Conservation (phyloP, 2,888 invertebrate genomes). For the Dichetophora obliterata region DNA sequence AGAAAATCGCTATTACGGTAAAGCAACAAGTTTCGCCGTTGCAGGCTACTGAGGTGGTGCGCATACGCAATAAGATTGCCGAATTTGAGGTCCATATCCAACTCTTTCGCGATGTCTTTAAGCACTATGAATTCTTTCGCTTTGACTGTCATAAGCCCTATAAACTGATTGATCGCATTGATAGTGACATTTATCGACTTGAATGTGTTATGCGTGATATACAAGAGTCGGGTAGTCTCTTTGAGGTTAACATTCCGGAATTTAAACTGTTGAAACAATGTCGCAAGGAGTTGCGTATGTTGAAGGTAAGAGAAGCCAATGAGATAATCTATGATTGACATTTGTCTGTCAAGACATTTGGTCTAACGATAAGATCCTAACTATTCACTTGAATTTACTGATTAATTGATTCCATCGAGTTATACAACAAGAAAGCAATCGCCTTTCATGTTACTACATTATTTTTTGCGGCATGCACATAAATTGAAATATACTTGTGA, state of each 20-base stretch:
- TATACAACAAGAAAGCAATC: too few species aligned
- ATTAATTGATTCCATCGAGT: too few species aligned
- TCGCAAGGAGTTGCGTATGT: conserved; percentile 87
- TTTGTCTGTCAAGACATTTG: too few species aligned
- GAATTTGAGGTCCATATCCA: conserved; percentile 87
- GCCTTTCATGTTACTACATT: too few species aligned
- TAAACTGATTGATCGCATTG: conserved; percentile 80
- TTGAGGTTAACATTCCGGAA: conserved; percentile 95
- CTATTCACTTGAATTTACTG: too few species aligned
- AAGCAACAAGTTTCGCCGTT: conserved; percentile 96
- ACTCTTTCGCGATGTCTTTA: conserved; percentile 90
- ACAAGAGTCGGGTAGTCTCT: conserved; percentile 90
- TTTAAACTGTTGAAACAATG: conserved; percentile 94
- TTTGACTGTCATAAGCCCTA: conserved; percentile 83
- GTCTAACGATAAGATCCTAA: too few species aligned
- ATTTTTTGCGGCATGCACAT: too few species aligned
- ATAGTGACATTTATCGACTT: conserved; percentile 81
- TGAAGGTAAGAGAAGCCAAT: conserved; percentile 75
- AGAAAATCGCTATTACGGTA: conserved; percentile 89
- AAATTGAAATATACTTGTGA: too few species aligned
- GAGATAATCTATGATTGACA: not conserved
- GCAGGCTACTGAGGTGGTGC: conserved; percentile 93
- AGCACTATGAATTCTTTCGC: conserved; percentile 81
- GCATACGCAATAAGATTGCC: conserved; percentile 87
- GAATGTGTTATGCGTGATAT: conserved; percentile 90